phyloP scores from a whole-genome alignment of 2,113 vertebrate genomes.

The Capreolus pygargus region DNA sequence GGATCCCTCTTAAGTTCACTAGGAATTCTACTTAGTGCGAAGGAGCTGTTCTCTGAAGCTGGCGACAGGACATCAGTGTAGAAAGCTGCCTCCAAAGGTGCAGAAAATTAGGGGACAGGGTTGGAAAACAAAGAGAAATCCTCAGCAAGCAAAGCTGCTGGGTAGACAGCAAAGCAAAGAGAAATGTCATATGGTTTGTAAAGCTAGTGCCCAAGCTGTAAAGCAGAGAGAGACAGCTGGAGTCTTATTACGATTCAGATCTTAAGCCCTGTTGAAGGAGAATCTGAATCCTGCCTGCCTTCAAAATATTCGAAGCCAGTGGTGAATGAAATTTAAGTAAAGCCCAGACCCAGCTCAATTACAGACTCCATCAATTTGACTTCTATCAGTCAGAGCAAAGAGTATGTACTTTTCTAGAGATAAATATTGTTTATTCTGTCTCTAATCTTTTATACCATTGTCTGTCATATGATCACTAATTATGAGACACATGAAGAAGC shows the following conservation, averaged over 20 bases:
- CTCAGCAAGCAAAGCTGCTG: background rate
- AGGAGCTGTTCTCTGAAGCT: background rate
- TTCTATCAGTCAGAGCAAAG: background rate
- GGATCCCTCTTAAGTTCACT: background rate
- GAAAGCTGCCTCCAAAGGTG: background rate
- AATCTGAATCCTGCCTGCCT: background rate
- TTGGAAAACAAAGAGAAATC: background rate
- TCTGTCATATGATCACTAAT: background rate
- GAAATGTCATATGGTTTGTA: background rate
- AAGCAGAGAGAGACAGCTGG: background rate
- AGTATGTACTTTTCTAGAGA: background rate
- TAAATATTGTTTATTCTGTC: background rate
- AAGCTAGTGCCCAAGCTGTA: background rate
- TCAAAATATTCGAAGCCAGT: background rate
- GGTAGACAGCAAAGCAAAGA: background rate
- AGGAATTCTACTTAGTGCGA: background rate
- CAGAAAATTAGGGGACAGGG: background rate
- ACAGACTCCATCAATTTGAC: background rate
- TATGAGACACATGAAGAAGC: background rate
- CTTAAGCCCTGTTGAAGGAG: background rate
- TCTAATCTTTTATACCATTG: background rate
- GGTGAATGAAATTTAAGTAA: background rate
- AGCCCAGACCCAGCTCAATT: background rate
- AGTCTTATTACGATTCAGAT: background rate
- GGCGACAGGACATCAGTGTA: background rate